Evolutionary conservation across 2,113 vertebrate genomes (phyloP).

Genomic region (Chaetura pelagica): DNA sequence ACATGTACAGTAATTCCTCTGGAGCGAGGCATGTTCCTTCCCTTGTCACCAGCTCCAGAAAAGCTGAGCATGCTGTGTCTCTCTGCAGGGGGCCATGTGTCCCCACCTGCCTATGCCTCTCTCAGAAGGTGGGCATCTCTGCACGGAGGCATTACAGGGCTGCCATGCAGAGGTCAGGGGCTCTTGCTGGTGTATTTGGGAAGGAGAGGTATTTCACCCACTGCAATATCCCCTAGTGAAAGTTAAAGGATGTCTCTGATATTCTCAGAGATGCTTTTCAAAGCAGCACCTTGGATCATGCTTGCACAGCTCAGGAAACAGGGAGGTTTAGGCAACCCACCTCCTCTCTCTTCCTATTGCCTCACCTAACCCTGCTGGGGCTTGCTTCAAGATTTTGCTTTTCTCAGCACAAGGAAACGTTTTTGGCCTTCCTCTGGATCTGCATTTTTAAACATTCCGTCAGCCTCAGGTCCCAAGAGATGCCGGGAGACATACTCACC

Average conservation of each 20-base stretch:
- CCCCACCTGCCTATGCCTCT: not conserved
- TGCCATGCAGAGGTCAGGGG: not conserved
- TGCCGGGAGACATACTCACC: not conserved
- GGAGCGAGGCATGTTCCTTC: not conserved
- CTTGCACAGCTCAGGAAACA: not conserved
- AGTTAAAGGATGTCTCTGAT: not conserved
- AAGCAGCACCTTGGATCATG: not conserved
- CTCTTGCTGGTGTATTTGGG: not conserved
- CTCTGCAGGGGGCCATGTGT: rapidly evolving
- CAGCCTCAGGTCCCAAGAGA: not conserved
- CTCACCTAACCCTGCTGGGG: not conserved
- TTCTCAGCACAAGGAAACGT: not conserved
- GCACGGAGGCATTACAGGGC: not conserved
- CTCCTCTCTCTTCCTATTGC: not conserved
- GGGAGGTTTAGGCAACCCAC: not conserved
- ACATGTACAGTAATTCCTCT: not conserved
- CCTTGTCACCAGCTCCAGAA: not conserved
- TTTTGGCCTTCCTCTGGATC: not conserved
- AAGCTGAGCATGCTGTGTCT: rapidly evolving
- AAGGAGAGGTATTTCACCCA: not conserved
- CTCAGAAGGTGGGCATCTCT: rapidly evolving
- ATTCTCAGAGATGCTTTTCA: not conserved
- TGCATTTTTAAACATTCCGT: conserved; percentile 12
- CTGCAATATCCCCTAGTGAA: not conserved
- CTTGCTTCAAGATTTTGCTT: not conserved